Evolutionary conservation across 2,113 vertebrate species (phyloP).

Genomic region (Pithys albifrons): DNA sequence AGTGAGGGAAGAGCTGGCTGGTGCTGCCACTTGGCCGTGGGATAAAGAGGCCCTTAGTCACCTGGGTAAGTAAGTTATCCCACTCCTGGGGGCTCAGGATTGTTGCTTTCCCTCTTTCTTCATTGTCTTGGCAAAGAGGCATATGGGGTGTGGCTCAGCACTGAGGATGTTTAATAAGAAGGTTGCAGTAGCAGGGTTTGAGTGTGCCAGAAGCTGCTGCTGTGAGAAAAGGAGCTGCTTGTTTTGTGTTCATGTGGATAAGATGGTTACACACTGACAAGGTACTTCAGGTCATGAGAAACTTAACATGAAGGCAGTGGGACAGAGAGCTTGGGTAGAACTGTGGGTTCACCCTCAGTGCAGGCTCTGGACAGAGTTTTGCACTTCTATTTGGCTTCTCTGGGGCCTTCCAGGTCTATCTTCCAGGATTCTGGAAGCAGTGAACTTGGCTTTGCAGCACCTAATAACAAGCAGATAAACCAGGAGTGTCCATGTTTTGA

Average conservation of each 20-base stretch:
- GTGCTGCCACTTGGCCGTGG: constrained; percentile 97
- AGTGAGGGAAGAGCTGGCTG: constrained; percentile 88
- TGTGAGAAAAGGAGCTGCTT: not conserved
- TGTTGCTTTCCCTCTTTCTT: not conserved
- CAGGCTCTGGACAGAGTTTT: not conserved
- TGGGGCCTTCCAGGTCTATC: not conserved
- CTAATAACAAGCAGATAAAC: not conserved
- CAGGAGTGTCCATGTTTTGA: not conserved
- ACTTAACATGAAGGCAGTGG: not conserved
- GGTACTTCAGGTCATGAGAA: not conserved
- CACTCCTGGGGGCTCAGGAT: not conserved
- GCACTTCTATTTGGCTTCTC: not conserved
- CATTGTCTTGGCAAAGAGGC: not conserved
- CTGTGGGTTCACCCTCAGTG: not conserved
- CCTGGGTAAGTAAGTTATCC: constrained; percentile 76
- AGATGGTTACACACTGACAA: not conserved
- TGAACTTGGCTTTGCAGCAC: not conserved
- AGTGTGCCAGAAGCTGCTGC: not conserved
- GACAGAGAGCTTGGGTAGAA: not conserved
- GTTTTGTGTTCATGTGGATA: not conserved
- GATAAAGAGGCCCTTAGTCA: constrained; percentile 92
- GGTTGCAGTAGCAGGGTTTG: not conserved
- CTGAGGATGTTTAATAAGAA: not conserved
- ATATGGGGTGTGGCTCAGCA: not conserved
- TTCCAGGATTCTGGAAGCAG: not conserved